Conservation (phyloP, 2,888 invertebrate species). For the Drosophila acutilabella region DNA sequence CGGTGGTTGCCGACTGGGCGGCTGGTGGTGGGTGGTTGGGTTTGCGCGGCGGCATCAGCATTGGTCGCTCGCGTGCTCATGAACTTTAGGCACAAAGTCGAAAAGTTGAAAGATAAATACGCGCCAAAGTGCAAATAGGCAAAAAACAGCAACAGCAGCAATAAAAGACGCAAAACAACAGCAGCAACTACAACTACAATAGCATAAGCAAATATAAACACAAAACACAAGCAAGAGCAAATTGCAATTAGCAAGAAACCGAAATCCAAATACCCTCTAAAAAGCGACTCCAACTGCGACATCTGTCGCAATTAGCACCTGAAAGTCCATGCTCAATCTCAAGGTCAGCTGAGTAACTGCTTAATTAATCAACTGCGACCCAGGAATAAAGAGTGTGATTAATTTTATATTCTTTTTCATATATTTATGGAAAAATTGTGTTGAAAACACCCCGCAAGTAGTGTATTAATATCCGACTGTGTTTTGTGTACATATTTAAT, state of each 20-base stretch:
- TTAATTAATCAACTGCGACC: slow-evolving; percentile 1
- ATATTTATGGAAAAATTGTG: too few species aligned
- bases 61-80: slow-evolving; percentile 46
- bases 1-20: too few species aligned
- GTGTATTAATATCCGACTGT: not conserved
- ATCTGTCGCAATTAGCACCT: slow-evolving; percentile 24
- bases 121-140: slow-evolving; percentile 67
- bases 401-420: not conserved
- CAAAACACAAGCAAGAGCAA: slow-evolving; percentile 45
- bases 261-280: slow-evolving; percentile 22
- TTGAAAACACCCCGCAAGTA: not conserved
- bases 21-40: not conserved
- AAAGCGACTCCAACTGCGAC: not conserved
- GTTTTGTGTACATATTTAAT: slow-evolving; percentile 1
- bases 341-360: slow-evolving; percentile 7
- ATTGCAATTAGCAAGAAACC: slow-evolving; percentile 34
- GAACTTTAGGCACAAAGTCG: slow-evolving; percentile 71
- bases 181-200: slow-evolving; percentile 9
- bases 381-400: too few species aligned
- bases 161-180: slow-evolving; percentile 33
- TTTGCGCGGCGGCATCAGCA: not conserved
- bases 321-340: not conserved
- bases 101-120: slow-evolving; percentile 75
- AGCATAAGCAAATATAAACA: slow-evolving; percentile 41
- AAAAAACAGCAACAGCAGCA: slow-evolving; percentile 38